Evolutionary conservation across 2,888 invertebrate genomes (phyloP).

Genomic region (Yponomeuta malinellus): DNA sequence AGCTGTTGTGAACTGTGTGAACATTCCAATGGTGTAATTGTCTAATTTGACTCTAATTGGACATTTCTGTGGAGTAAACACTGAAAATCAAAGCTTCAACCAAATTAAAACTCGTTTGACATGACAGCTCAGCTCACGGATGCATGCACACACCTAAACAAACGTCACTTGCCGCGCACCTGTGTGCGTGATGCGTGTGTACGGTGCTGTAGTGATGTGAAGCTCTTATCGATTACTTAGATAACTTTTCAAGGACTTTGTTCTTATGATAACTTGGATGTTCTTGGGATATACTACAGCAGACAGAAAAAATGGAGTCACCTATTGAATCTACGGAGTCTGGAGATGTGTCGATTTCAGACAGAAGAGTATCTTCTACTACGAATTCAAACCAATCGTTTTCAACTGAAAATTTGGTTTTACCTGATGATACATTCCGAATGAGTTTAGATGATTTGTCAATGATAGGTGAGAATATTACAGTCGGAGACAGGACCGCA

Average conservation of each 20-base stretch:
- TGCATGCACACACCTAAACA: conserved; percentile 39
- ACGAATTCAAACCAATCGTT: conserved; percentile 52
- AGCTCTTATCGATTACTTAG: conserved; percentile 69
- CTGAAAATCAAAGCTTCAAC: conserved; percentile 19
- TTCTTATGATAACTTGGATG: conserved; percentile 22
- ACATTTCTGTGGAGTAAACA: conserved; percentile 13
- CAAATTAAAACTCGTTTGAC: conserved; percentile 64
- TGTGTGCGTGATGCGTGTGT: conserved; percentile 46
- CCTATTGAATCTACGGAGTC: conserved; percentile 34
- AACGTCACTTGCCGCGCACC: conserved; percentile 39
- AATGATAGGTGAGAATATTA: conserved; percentile 62
- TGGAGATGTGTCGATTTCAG: conserved; percentile 30
- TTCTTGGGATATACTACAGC: neutral
- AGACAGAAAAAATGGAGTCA: neutral
- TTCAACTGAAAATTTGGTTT: conserved; percentile 47
- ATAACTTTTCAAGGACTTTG: conserved; percentile 60
- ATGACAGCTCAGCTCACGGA: conserved; percentile 39
- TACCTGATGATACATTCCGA: conserved; percentile 61
- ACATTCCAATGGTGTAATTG: neutral
- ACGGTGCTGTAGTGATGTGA: conserved; percentile 54
- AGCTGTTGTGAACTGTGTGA: conserved; percentile 21
- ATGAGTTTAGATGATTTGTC: conserved; percentile 57
- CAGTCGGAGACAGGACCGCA: conserved; percentile 40
- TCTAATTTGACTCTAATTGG: neutral
- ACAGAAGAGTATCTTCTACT: conserved; percentile 24